These are phyloP conservation scores for Anadara kagoshimensis DNA, from an alignment of 1,140 invertebrate species.

Conservation along the genomic window DNA sequence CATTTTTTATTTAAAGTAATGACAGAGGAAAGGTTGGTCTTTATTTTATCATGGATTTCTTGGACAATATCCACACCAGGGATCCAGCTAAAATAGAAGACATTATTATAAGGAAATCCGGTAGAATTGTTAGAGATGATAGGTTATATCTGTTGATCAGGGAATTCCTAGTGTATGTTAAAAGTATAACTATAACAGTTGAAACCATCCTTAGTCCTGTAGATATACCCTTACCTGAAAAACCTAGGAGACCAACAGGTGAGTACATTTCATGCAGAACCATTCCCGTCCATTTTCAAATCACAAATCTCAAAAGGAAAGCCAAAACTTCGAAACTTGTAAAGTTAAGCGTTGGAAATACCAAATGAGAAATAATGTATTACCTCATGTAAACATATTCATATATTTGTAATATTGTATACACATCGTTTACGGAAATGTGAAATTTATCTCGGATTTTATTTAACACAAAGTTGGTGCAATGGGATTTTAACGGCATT, in stretches of 20 bases:
- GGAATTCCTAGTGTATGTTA: constrained; percentile 37
- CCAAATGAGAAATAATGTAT: too few species aligned
- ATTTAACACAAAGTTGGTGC: too few species aligned
- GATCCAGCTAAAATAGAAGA: constrained; percentile 27
- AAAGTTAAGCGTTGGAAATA: too few species aligned
- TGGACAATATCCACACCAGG: constrained; percentile 30
- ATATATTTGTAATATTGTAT: too few species aligned
- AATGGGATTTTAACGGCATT: too few species aligned
- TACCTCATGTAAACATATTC: too few species aligned
- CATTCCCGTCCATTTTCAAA: too few species aligned
- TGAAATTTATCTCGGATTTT: too few species aligned
- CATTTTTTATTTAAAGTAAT: constrained; percentile 16
- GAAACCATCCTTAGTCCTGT: constrained; percentile 26
- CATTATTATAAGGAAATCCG: constrained; percentile 35
- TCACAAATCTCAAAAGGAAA: too few species aligned
- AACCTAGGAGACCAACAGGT: background rate
- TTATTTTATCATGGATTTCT: constrained; percentile 29
- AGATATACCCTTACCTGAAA: constrained; percentile 5
- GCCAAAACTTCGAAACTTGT: too few species aligned
- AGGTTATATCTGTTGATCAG: constrained; percentile 29
- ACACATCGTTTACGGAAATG: too few species aligned
- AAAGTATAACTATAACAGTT: constrained; percentile 23
- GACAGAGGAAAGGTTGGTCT: constrained; percentile 32
- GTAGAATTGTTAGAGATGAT: constrained; percentile 20
- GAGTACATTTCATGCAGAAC: too few species aligned